Evolutionary conservation across 1,140 invertebrate species (phyloP).

Genomic region (Pogonomyrmex barbatus): DNA sequence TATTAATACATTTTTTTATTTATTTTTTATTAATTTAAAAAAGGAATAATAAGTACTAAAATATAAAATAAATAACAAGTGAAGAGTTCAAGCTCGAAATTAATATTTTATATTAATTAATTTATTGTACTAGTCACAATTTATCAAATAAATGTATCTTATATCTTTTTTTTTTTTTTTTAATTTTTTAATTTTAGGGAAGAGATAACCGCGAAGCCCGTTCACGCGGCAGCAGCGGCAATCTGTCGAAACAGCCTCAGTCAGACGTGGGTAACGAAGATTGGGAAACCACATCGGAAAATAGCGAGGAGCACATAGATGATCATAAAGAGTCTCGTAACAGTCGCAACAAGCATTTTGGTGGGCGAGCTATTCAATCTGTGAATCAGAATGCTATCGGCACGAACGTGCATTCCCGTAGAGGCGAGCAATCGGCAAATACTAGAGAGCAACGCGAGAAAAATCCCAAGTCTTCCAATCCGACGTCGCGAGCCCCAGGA

Average conservation of each 20-base stretch:
- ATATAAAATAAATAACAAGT: neutral
- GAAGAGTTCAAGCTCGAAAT: neutral
- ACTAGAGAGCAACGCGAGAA: conserved; percentile 80
- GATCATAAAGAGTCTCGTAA: conserved; percentile 83
- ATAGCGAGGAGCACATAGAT: conserved; percentile 87
- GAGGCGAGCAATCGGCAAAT: conserved; percentile 77
- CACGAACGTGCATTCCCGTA: conserved; percentile 71
- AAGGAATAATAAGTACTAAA: neutral
- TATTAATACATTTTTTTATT: neutral
- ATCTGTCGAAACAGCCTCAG: conserved; percentile 79
- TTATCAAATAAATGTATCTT: neutral
- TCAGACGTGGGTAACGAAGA: conserved; percentile 88
- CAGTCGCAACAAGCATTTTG: conserved; percentile 78
- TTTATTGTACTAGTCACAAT: neutral
- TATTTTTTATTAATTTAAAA: neutral
- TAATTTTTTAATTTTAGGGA: conserved; percentile 73
- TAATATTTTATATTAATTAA: conserved; percentile 6
- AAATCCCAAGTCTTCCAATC: conserved; percentile 77
- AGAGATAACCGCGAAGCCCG: conserved; percentile 80
- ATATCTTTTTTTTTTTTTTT: neutral
- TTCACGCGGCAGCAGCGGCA: conserved; percentile 74
- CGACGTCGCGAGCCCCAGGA: conserved; percentile 80
- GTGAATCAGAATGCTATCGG: conserved; percentile 61
- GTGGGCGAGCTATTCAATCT: conserved; percentile 70
- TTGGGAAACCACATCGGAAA: conserved; percentile 90